Conservation (phyloP, 2,113 vertebrate genomes). For the Bambusicola thoracicus region DNA sequence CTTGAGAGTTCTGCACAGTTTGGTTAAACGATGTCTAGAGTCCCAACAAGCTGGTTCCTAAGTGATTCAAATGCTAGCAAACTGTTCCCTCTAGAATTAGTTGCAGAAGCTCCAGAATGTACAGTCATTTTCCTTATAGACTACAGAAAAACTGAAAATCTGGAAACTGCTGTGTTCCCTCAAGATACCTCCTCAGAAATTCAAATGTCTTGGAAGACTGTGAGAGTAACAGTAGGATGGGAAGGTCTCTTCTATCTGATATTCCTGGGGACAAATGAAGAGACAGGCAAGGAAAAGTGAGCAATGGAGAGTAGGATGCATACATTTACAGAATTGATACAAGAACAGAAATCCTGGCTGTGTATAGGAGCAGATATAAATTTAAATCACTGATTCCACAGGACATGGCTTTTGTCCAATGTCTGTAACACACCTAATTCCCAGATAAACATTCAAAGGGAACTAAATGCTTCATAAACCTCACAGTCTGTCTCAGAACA, state of each 20-base stretch:
- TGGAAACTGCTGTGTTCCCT: not conserved
- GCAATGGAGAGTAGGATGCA: not conserved
- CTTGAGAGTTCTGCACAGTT: constrained; percentile 20
- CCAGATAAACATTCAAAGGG: not conserved
- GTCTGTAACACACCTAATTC: not conserved
- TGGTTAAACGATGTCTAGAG: constrained; percentile 54
- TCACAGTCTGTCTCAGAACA: not conserved
- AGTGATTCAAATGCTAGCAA: constrained; percentile 19
- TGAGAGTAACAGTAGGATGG: not conserved
- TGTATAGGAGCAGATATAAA: not conserved
- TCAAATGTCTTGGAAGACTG: not conserved
- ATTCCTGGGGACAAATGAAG: not conserved
- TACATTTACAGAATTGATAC: not conserved
- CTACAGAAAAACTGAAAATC: constrained; percentile 19
- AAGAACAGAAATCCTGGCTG: not conserved
- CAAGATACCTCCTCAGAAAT: not conserved
- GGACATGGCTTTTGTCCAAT: not conserved
- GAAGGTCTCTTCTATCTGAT: not conserved
- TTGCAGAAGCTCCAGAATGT: constrained; percentile 42
- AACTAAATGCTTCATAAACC: constrained; percentile 18
- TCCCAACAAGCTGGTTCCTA: constrained; percentile 33
- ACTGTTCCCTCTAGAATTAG: constrained; percentile 21
- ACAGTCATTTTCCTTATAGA: constrained; percentile 7
- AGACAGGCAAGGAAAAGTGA: not conserved
- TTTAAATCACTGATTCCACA: not conserved